phyloP scores from a whole-genome alignment of 1,140 invertebrate species.

The Magallana ariakensis region DNA sequence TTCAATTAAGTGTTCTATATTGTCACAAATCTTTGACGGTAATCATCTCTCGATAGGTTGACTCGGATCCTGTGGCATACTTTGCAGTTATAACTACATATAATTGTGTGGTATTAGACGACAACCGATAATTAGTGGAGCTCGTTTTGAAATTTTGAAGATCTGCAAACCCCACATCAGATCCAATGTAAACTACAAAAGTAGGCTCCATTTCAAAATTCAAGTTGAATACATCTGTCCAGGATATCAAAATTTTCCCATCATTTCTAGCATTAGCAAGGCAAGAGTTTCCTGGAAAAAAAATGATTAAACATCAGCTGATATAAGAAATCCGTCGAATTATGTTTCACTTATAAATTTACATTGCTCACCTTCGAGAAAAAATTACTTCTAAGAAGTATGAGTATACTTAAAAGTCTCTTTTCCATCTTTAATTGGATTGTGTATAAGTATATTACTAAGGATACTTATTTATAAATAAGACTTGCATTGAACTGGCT shows the following conservation, averaged over 20 bases:
- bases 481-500: too few species aligned
- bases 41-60: not conserved
- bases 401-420: too few species aligned
- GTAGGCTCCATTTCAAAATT: not conserved
- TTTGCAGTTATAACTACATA: slow-evolving; percentile 17
- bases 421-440: too few species aligned
- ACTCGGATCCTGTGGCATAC: not conserved
- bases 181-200: slow-evolving; percentile 27
- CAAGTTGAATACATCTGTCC: slow-evolving; percentile 38
- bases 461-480: too few species aligned
- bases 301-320: not conserved
- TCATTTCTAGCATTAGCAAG: not conserved
- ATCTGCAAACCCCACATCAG: slow-evolving; percentile 2
- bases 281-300: not conserved
- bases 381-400: too few species aligned
- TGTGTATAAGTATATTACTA: too few species aligned
- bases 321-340: not conserved
- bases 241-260: slow-evolving; percentile 9
- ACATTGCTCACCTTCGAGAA: too few species aligned
- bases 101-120: not conserved
- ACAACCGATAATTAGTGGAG: not conserved
- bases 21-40: not conserved
- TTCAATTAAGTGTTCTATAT: too few species aligned
- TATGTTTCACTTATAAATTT: too few species aligned
- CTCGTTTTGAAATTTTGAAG: not conserved